Conservation (phyloP, 2,797 vertebrate genomes). For the Scyliorhinus canicula region DNA sequence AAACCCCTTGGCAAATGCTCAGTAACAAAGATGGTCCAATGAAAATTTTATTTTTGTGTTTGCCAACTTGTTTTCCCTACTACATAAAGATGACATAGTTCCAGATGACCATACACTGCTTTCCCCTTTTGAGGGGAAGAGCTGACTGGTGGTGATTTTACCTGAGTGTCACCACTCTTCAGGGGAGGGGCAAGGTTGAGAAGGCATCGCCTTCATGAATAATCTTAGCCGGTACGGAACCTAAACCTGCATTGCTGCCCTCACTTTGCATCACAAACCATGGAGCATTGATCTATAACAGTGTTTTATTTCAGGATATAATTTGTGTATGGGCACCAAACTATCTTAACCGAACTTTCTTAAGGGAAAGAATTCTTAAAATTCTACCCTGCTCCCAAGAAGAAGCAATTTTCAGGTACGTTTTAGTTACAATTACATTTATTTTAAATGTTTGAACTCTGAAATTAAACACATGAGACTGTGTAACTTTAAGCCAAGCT, state of each 20-base stretch:
- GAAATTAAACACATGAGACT: background rate
- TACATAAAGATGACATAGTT: too few relatives aligned
- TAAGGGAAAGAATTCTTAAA: background rate
- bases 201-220: too few relatives aligned
- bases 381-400: background rate
- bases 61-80: background rate
- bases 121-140: too few relatives aligned
- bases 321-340: background rate
- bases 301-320: background rate
- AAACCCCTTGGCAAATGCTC: too few relatives aligned
- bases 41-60: constrained; percentile 1
- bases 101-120: too few relatives aligned
- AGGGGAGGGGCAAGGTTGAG: too few relatives aligned
- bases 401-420: background rate
- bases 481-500: background rate
- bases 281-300: background rate
- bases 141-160: too few relatives aligned
- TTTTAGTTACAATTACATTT: background rate
- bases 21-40: background rate
- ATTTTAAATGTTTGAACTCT: background rate
- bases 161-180: too few relatives aligned
- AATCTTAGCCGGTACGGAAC: too few relatives aligned
- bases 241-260: too few relatives aligned
- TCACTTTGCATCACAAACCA: too few relatives aligned
- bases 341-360: too few relatives aligned